Evolutionary conservation across 2,888 invertebrate genomes (phyloP), one percentile per base, ranked within the genome.

Genomic region (Morpho helenor): DNA sequence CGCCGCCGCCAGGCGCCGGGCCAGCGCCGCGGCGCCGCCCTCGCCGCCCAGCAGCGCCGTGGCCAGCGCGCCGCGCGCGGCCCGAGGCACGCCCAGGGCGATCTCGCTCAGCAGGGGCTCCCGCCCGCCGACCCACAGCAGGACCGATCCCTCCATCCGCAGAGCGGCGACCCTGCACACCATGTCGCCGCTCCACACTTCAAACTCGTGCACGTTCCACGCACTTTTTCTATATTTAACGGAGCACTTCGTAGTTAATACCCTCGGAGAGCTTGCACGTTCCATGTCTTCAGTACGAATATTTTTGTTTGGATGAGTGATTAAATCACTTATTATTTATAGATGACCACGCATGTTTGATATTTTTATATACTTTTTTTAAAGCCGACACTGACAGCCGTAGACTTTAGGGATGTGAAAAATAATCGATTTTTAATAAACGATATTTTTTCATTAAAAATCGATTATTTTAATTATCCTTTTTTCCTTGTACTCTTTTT

Each of bases 121-220:
- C 55, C 69, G 50, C 22, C 71, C 67, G 8, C 82, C 83, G 43
- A 82, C 55, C 87, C 87, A 87, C 68, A 87, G 62, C 60, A 86
- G 73, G 61, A 83, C 63, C 42, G 80, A 81, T 45, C 75, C 80
- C 45, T 71, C 63, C 72, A 80, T 76, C 23, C 76, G 76, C 59
- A 87, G 63, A 31, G 73, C 76, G 51, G 70, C 75, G 41, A 69
- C 78, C 55, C 71, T 72, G 50, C 82, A 80, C 60, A 82, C 59
- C 56, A 75, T 62, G 61, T 78, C 79, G 2, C 82, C 75, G 60
- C 77, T 76, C 73, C 79, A 75, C 64, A 86, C 77, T 65, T 81
- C 79, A 61, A 85, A 85, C 56, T 80, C 67, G 55, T 76, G 81
- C 22, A 82, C 68, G 16, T 67, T 68, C 88, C 88, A 89, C 31